These are phyloP conservation scores for Ametastegia equiseti DNA, from an alignment of 2,888 invertebrate genomes.

Conservation along the genomic window DNA sequence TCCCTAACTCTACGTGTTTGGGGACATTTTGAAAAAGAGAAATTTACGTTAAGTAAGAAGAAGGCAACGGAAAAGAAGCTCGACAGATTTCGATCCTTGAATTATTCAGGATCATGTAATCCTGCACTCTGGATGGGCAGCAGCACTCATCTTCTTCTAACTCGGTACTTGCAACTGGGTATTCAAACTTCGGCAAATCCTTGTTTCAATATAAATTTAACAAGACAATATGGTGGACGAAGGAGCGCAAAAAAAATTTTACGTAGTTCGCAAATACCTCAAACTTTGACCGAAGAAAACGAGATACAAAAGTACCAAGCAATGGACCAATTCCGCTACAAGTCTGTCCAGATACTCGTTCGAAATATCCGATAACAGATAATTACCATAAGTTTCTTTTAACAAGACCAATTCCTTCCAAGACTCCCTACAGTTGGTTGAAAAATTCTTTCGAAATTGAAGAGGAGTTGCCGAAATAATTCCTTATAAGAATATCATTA, in stretches of 20 bases:
- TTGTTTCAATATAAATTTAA: not conserved
- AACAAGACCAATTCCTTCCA: not conserved
- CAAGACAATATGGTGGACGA: not conserved
- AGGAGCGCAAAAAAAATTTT: not conserved
- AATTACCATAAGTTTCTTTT: not conserved
- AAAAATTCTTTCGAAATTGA: too few species aligned
- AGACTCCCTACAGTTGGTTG: not conserved
- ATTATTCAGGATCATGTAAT: constrained; percentile 16
- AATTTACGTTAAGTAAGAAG: not conserved
- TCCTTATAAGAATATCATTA: too few species aligned
- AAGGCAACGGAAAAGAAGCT: not conserved
- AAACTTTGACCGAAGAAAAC: not conserved
- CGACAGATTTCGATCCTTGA: not conserved
- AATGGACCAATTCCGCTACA: not conserved
- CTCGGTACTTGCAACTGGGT: not conserved
- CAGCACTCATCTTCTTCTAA: too few species aligned
- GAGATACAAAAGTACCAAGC: not conserved
- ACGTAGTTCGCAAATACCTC: not conserved
- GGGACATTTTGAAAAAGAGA: too few species aligned
- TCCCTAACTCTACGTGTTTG: too few species aligned
- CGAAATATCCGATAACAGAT: constrained; percentile 6
- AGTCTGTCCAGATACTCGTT: not conserved
- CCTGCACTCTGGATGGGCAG: too few species aligned
- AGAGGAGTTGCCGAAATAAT: too few species aligned
- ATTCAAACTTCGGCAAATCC: not conserved